Evolutionary conservation across 2,888 invertebrate species (phyloP), one percentile per base, ranked within the genome.

Genomic region (Dioctria linearis): DNA sequence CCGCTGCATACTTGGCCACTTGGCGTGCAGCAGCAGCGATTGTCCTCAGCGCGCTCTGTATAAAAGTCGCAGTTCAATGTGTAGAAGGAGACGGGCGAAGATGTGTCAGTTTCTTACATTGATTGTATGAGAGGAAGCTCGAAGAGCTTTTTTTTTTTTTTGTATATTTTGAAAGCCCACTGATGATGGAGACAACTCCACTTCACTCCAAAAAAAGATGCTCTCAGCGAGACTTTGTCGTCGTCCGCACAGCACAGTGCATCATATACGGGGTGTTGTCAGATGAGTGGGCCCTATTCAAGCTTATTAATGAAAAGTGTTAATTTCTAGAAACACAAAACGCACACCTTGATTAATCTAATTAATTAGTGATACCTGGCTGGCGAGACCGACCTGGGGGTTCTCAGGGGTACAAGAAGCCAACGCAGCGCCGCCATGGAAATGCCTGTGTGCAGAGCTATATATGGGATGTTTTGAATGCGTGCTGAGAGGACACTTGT

Each of bases 21-120:
- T 43, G 79, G 66, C 57, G 66, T 67, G 54, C 79, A 79, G 61
- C 66, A 78, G 25, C 25, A 25, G 25, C 25, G 42, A 65, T 66
- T 61, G 59, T 49, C 43, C 57, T 11, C 82, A 25, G 2, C 81
- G 54, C 83, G 85, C 80, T 79, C 25, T 2, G 25, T 25, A 25
- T 25, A 25, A 25, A 25, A 25, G 25, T 25, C 25, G 25, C 25
- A 25, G 25, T 25, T 25, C 25, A 25, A 25, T 25, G 25, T 25
- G 25, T 25, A 25, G 25, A 65, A 66, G 76, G 81, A 81, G 82
- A 13, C 61, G 59, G 9, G 4, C 9, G 61, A 76, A 76, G 63
- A 76, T 63, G 76, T 76, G 71, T 71, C 73, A 40, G 57, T 73
- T 25, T 71, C 57, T 54, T 51, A 57, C 57, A 2, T 40, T 57